Evolutionary conservation across 2,113 vertebrate genomes (phyloP), one percentile per base, ranked within the genome.

Genomic region (Eurypyga helias): DNA sequence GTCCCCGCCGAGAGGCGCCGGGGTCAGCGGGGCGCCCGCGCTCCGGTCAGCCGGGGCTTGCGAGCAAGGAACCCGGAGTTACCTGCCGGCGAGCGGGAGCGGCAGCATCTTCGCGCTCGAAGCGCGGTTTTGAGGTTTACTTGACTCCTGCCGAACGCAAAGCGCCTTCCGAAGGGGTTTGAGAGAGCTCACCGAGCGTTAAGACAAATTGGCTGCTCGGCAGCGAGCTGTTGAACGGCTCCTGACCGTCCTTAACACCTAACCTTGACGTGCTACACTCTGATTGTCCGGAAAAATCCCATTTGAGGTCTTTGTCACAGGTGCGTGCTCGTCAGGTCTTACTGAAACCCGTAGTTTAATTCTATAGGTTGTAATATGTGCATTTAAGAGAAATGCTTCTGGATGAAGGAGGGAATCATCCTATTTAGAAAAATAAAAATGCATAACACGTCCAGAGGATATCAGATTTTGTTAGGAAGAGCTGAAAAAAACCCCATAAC

Each of bases 11-110:
- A 24, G 72, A 29, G 46, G 67, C 6, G 14, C 36, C 55, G 38
- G 36, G n/a, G 2, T 54, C 6, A 2, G 9, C 25, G 52, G 90
- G 43, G 57, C 11, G 25, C 8, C 34, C 17, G 45, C 20, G 54
- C 8, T 61, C 0, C 11, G 0, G 48, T 2, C 66, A 2, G 5
- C 25, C 8, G 54, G 19, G 38, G 2, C 38, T 8, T 9, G 70
- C 3, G 52, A 26, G 80, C 70, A 0, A n/a, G 48, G 24, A 7
- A 3, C 64, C 2, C 3, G 52, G 48, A 88, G 85, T 88, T 77
- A 4, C 58, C 83, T 66, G 76, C 54, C 13, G 62, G 23, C 10
- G 71, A 36, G 58, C 14, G 3, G 58, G 26, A 61, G 66, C 57
- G 18, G 24, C 5, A 7, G 49, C 62, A 13, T 23, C 28, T 6